Conservation (phyloP, 1,140 invertebrate species). For the Scaptomyza montana region DNA sequence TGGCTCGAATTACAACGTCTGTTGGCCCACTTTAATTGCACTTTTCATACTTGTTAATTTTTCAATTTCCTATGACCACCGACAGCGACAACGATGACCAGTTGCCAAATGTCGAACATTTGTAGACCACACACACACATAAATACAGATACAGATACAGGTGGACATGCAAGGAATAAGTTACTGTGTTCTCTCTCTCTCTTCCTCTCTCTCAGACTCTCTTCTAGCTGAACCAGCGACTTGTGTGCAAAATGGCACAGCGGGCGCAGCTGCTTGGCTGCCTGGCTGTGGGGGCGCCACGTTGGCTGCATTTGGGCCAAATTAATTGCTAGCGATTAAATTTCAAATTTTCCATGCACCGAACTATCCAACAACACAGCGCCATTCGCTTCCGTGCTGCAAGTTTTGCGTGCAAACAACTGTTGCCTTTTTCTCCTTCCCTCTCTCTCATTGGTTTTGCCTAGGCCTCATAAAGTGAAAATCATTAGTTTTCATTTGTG, state of each 20-base stretch:
- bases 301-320: slow-evolving; percentile 65
- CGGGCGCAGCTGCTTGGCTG: slow-evolving; percentile 47
- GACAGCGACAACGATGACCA: slow-evolving; percentile 55
- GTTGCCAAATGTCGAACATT: slow-evolving; percentile 76
- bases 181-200: neutral
- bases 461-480: slow-evolving; percentile 59
- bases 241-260: slow-evolving; percentile 51
- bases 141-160: slow-evolving; percentile 55
- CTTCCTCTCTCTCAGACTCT: neutral
- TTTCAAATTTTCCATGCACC: slow-evolving; percentile 78
- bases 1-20: slow-evolving; percentile 60
- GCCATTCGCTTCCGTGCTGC: slow-evolving; percentile 73
- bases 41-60: slow-evolving; percentile 82
- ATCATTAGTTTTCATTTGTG: slow-evolving; percentile 80
- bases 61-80: slow-evolving; percentile 78
- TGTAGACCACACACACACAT: slow-evolving; percentile 54
- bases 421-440: slow-evolving; percentile 15
- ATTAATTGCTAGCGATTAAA: slow-evolving; percentile 82
- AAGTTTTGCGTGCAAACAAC: slow-evolving; percentile 60
- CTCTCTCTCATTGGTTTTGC: slow-evolving; percentile 10
- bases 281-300: slow-evolving; percentile 47
- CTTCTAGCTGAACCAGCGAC: slow-evolving; percentile 61
- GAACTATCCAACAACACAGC: slow-evolving; percentile 1
- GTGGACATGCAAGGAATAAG: slow-evolving; percentile 69
- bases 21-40: slow-evolving; percentile 76